Percentiles rank a stretch among this genome's conserved stretches.
These are phyloP conservation scores for Pseudanteris insignis DNA, from an alignment of 2,888 invertebrate genomes.

Conservation along the genomic window DNA sequence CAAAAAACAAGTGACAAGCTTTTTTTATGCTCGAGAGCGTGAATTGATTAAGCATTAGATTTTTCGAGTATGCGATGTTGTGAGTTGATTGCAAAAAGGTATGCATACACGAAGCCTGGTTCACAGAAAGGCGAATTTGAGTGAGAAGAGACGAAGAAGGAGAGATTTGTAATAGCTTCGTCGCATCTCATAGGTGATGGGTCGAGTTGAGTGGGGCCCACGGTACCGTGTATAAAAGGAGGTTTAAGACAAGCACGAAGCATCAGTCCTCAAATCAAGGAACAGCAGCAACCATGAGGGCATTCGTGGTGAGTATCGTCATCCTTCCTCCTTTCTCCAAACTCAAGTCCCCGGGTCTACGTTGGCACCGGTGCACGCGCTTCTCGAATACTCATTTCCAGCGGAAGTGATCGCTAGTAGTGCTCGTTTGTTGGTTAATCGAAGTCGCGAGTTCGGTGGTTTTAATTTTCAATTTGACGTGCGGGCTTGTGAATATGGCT, in stretches of 20 bases:
- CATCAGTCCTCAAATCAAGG: slow-evolving; percentile 67
- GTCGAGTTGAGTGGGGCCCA: slow-evolving; percentile 59
- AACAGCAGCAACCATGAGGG: slow-evolving; percentile 66
- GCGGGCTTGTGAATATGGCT: slow-evolving; percentile 1
- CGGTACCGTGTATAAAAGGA: slow-evolving; percentile 62
- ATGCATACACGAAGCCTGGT: slow-evolving; percentile 9
- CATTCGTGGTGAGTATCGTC: slow-evolving; percentile 65
- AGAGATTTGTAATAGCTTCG: slow-evolving; percentile 59
- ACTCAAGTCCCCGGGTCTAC: slow-evolving; percentile 10
- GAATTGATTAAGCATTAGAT: no score
- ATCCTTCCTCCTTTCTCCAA: slow-evolving; percentile 47
- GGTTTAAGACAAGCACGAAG: slow-evolving; percentile 61
- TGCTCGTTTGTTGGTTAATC: slow-evolving; percentile 5
- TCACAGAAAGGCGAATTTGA: slow-evolving; percentile 43
- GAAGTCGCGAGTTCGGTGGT: slow-evolving; percentile 21
- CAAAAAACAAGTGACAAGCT: no score
- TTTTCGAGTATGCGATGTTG: no score
- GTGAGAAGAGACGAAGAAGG: slow-evolving; percentile 41
- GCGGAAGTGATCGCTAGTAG: slow-evolving; percentile 13
- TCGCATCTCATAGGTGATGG: slow-evolving; percentile 65
- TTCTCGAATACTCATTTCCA: slow-evolving; percentile 12
- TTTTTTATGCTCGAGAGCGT: no score
- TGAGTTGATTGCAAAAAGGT: slow-evolving; percentile 15
- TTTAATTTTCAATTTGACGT: neutral
- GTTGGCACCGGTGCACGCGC: slow-evolving; percentile 7